Evolutionary conservation across 1,140 invertebrate species (phyloP), one percentile per base, ranked within the genome.

Genomic region (Himalopsyche phryganea): DNA sequence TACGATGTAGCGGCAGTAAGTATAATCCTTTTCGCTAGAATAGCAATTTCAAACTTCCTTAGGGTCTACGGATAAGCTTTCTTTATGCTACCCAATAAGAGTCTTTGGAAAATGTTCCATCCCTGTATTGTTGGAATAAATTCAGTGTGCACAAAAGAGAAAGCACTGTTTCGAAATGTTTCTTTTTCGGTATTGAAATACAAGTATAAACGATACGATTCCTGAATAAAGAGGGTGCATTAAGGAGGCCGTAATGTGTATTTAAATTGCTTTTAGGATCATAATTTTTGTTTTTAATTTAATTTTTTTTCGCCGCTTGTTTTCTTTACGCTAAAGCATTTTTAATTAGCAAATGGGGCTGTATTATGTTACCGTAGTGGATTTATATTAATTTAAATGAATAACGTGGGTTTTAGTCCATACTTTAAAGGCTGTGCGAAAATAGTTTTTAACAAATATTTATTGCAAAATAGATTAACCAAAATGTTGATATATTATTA

Each of bases 1-100:
- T 77, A 76, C 73, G 74, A 60, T 72, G 75, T 75, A 77, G 75
- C 72, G 73, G 72, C 75, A 76, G 75, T 75, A 70, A 60, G 58
- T 77, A 78, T 78, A 78, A 78, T 78, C 76, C 76, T 77, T 78
- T 77, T 77, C 74, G 74, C 75, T 77, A 76, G 75, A 78, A 78
- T 75, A 75, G 76, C 76, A 77, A 78, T 78, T 78, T 75, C 75
- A 75, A 78, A 78, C 75, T 78, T 78, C 74, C 75, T 78, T 77
- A 77, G 76, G 75, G 75, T 74, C 76, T 78, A 74, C 70, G 74
- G 73, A 78, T 78, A 78, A 78, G 76, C 76, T 76, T 78, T 77
- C 76, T 78, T 78, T 77, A 77, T 77, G 76, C 72, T 69, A 71
- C 49, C 51, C 47, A 54, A 61, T 50, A 61, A 53, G 60, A 20